A percentile compares a stretch with the other conserved stretches of the same genome.
These are phyloP conservation scores for Rhinolophus sinicus DNA, from an alignment of 2,113 vertebrate genomes.

Conservation along the genomic window DNA sequence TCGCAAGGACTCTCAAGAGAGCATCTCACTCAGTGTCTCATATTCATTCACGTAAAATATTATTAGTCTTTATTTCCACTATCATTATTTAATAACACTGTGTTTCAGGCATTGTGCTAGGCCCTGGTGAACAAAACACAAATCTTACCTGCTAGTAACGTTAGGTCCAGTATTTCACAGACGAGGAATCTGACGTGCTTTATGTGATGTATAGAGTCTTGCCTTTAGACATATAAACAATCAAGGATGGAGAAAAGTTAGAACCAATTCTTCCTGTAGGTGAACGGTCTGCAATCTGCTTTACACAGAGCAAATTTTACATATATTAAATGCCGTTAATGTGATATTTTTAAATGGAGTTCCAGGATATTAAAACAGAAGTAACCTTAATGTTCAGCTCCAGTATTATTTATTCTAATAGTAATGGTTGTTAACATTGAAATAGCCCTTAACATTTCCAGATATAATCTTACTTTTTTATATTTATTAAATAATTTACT, in stretches of 20 bases:
- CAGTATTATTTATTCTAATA: neutral
- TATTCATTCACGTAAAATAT: neutral
- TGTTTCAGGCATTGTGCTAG: neutral
- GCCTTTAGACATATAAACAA: neutral
- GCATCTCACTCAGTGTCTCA: neutral
- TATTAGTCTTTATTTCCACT: constrained; percentile 36
- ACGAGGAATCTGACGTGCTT: neutral
- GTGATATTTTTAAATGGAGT: neutral
- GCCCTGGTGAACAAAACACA: neutral
- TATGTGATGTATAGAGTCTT: neutral
- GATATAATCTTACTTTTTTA: neutral
- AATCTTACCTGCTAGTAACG: neutral
- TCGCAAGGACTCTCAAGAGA: neutral
- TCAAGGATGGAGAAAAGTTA: neutral
- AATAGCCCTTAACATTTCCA: neutral
- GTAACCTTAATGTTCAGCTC: neutral
- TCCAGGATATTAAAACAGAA: constrained; percentile 1
- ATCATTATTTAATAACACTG: neutral
- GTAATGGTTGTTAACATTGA: neutral
- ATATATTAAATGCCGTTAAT: neutral
- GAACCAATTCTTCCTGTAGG: neutral
- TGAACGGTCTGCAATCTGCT: neutral
- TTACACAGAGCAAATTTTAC: neutral
- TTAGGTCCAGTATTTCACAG: neutral
- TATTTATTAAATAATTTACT: constrained; percentile 32